phyloP scores from a whole-genome alignment of 2,888 invertebrate species.

The Polyommatus icarus region DNA sequence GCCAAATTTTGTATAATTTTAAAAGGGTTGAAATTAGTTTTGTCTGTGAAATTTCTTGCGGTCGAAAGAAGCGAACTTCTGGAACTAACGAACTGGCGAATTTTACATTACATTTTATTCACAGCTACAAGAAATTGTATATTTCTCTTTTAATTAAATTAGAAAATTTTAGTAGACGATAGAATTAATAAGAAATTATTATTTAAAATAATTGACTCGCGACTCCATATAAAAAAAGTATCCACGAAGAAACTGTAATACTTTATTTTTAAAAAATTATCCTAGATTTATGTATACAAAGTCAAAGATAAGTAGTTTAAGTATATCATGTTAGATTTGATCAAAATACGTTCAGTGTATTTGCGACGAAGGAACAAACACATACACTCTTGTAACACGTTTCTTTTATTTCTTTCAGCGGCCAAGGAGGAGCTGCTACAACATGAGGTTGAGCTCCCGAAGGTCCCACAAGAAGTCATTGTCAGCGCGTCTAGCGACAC shows the following conservation, averaged over 20 bases:
- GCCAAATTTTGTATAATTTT: conserved; percentile 49
- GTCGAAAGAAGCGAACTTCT: conserved; percentile 35
- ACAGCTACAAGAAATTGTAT: neutral
- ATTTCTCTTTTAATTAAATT: neutral
- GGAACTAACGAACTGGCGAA: neutral
- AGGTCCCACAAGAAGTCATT: conserved; percentile 75
- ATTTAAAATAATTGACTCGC: neutral
- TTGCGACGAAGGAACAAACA: neutral
- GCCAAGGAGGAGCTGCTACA: conserved; percentile 83
- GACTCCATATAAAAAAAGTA: too few relatives aligned
- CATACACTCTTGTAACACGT: neutral
- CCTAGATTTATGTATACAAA: too few relatives aligned
- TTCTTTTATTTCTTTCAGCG: conserved; percentile 53
- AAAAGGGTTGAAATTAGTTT: conserved; percentile 47
- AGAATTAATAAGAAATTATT: neutral
- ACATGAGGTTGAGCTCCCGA: conserved; percentile 80
- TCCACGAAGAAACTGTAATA: too few relatives aligned
- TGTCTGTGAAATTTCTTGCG: conserved; percentile 37
- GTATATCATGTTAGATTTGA: too few relatives aligned
- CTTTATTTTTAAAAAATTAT: too few relatives aligned
- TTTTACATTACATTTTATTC: neutral
- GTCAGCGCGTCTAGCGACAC: conserved; percentile 71
- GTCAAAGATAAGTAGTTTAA: too few relatives aligned
- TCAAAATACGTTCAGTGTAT: neutral
- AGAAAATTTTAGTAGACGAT: neutral